Conservation (phyloP, 2,888 invertebrate species). For the Nephrotoma guestfalica region DNA sequence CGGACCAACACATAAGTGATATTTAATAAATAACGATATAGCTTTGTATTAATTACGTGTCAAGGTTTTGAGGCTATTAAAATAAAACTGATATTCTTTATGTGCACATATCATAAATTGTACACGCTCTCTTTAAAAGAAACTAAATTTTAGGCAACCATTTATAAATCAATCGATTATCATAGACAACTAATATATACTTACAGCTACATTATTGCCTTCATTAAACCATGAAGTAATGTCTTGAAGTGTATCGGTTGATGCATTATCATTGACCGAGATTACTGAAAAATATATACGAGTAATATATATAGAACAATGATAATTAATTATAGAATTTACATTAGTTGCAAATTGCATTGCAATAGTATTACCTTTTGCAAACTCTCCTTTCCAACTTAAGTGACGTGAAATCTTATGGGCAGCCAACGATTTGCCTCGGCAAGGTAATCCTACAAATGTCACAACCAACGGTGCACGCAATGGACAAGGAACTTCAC, state of each 20-base stretch:
- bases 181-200: conserved; percentile 20
- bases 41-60: background rate
- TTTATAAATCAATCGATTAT: background rate
- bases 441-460: conserved; percentile 79
- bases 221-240: conserved; percentile 66
- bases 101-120: background rate
- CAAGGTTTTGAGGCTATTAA: background rate
- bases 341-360: background rate
- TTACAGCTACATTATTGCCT: conserved; percentile 67
- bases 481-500: conserved; percentile 27
- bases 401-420: conserved; percentile 75
- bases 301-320: background rate
- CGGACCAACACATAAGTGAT: too few species aligned
- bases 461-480: conserved; percentile 63
- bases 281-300: conserved; percentile 50
- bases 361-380: conserved; percentile 46
- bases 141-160: background rate
- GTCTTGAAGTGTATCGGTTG: conserved; percentile 63
- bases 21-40: too few species aligned
- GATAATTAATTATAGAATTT: background rate
- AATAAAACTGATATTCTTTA: background rate
- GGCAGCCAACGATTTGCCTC: conserved; percentile 85
- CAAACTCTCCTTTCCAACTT: conserved; percentile 80
- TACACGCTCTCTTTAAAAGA: background rate
- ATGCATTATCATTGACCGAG: conserved; percentile 28